These are phyloP conservation scores for Whitmania pigra DNA, from an alignment of 1,140 invertebrate species.

Conservation along the genomic window DNA sequence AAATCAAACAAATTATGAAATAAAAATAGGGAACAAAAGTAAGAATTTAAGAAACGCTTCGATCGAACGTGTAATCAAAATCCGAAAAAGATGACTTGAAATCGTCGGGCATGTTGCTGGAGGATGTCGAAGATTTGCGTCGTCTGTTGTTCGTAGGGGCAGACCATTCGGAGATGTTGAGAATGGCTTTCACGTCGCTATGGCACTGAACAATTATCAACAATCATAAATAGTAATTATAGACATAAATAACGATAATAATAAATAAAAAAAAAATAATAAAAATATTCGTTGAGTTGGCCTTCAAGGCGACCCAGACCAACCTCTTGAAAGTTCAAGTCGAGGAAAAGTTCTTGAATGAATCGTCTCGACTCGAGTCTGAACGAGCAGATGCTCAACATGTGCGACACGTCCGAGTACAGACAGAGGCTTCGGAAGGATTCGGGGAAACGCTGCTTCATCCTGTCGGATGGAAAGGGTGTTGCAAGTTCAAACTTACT, in stretches of 20 bases:
- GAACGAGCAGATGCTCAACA: constrained; percentile 65
- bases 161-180: too few relatives aligned
- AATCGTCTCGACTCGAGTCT: constrained; percentile 69
- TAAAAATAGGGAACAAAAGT: constrained; percentile 8
- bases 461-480: constrained; percentile 41
- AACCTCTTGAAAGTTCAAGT: constrained; percentile 61
- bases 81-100: too few relatives aligned
- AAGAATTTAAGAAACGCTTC: too few relatives aligned
- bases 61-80: too few relatives aligned
- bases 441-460: constrained; percentile 73
- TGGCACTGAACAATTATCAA: too few relatives aligned
- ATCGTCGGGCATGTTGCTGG: too few relatives aligned
- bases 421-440: constrained; percentile 76
- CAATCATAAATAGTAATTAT: not conserved
- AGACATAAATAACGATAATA: not conserved
- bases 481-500: not conserved
- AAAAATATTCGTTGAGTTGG: not conserved
- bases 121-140: too few relatives aligned
- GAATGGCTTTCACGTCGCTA: too few relatives aligned
- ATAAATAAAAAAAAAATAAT: not conserved
- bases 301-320: constrained; percentile 7
- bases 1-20: too few relatives aligned
- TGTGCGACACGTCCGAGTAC: constrained; percentile 75
- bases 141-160: too few relatives aligned
- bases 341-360: constrained; percentile 83